These are phyloP conservation scores for Acropternis orthonyx DNA, from an alignment of 2,797 vertebrate species.

Conservation along the genomic window DNA sequence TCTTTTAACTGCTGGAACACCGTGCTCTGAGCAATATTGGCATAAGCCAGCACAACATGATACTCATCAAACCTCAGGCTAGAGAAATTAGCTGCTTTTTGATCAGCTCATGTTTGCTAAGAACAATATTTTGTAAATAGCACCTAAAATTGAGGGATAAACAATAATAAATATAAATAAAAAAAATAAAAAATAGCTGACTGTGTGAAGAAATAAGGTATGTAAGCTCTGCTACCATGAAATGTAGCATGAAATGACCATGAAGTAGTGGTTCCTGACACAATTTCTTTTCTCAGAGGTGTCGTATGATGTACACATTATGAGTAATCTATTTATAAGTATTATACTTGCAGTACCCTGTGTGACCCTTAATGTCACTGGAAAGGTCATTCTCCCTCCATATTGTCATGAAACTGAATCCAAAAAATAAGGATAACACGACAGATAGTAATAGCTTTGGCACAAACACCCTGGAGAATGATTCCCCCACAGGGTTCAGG, in stretches of 20 bases:
- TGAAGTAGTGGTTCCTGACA: neutral
- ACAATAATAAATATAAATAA: no score
- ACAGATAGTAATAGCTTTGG: no score
- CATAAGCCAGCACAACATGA: neutral
- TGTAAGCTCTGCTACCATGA: neutral
- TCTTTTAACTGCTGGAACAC: neutral
- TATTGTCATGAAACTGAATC: no score
- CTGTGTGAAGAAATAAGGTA: neutral
- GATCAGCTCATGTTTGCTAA: neutral
- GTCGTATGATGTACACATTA: neutral
- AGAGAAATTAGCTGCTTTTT: neutral
- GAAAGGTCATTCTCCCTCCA: no score
- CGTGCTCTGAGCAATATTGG: neutral
- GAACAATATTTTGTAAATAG: neutral
- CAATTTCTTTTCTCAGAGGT: neutral
- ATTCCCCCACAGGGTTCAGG: no score
- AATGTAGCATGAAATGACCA: neutral
- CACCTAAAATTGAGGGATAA: neutral
- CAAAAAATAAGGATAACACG: no score
- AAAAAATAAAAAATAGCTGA: neutral
- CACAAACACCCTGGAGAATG: no score
- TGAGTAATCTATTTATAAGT: neutral
- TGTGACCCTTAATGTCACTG: no score
- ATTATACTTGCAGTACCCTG: neutral
- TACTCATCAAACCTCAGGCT: neutral